Evolutionary conservation across 2,797 vertebrate species (phyloP).

Genomic region (Holocentrus rufus): DNA sequence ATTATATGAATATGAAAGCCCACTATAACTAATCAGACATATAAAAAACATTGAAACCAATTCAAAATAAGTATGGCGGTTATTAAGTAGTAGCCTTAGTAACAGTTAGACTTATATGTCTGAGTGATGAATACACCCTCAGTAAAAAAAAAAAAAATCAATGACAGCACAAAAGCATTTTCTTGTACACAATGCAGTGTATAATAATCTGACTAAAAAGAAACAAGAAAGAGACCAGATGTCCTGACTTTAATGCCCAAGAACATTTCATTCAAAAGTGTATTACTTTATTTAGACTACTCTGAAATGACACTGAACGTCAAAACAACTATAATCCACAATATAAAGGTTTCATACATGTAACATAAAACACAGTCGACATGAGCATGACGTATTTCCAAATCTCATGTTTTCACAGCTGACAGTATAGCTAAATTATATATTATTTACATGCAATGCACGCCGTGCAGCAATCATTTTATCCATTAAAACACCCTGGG

Average conservation of each 20-base stretch:
- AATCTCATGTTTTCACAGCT: conserved; percentile 27
- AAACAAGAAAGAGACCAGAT: neutral
- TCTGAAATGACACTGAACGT: conserved; percentile 28
- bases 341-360: conserved; percentile 17
- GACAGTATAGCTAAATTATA: conserved; percentile 53
- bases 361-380: neutral
- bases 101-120: too few relatives aligned
- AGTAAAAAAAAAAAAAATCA: neutral
- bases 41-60: conserved; percentile 60
- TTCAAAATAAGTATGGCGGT: conserved; percentile 19
- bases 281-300: conserved; percentile 43
- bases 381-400: conserved; percentile 23
- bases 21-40: conserved; percentile 12
- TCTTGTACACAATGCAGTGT: neutral
- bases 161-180: neutral
- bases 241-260: neutral
- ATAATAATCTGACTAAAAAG: neutral
- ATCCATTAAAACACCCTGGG: neutral
- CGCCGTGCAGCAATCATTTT: conserved; percentile 19
- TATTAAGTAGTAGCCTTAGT: neutral
- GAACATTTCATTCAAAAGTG: neutral
- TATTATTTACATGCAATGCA: conserved; percentile 58
- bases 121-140: too few relatives aligned
- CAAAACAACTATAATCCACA: conserved; percentile 26
- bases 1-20: neutral